These are phyloP conservation scores for Macrobrachium rosenbergii DNA, from an alignment of 1,140 invertebrate genomes.

Conservation along the genomic window DNA sequence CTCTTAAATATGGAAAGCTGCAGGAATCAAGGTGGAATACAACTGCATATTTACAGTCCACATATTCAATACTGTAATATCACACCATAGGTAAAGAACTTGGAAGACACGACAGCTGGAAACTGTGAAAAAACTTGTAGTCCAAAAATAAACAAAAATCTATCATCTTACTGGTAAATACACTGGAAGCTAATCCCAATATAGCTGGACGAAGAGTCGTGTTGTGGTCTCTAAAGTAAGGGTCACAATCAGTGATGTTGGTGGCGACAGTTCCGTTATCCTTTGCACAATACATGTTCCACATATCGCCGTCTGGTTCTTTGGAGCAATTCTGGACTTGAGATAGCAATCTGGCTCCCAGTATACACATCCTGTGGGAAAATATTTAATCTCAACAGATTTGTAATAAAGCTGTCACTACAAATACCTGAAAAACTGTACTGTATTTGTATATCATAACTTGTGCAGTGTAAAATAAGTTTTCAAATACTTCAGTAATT, in stretches of 20 bases:
- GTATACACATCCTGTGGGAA: conserved; percentile 87
- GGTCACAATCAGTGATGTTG: conserved; percentile 77
- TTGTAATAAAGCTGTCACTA: too few species aligned
- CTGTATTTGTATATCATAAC: not conserved
- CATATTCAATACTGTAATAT: too few species aligned
- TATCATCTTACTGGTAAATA: conserved; percentile 77
- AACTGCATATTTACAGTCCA: too few species aligned
- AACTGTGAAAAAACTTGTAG: not conserved
- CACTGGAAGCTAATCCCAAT: conserved; percentile 83
- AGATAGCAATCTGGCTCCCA: conserved; percentile 86
- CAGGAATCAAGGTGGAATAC: too few species aligned
- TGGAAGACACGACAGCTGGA: too few species aligned
- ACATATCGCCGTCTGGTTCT: conserved; percentile 76
- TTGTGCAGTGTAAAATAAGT: too few species aligned
- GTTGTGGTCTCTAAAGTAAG: conserved; percentile 79
- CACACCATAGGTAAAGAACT: too few species aligned
- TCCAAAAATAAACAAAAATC: not conserved
- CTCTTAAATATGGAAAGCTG: too few species aligned
- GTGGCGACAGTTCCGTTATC: conserved; percentile 73
- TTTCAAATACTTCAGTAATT: too few species aligned
- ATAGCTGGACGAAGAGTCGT: conserved; percentile 77
- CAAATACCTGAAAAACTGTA: too few species aligned
- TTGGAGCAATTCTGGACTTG: conserved; percentile 88
- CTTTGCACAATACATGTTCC: conserved; percentile 77
- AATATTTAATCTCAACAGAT: conserved; percentile 2